phyloP scores from a whole-genome alignment of 1,140 invertebrate species.

The Euwallacea similis region DNA sequence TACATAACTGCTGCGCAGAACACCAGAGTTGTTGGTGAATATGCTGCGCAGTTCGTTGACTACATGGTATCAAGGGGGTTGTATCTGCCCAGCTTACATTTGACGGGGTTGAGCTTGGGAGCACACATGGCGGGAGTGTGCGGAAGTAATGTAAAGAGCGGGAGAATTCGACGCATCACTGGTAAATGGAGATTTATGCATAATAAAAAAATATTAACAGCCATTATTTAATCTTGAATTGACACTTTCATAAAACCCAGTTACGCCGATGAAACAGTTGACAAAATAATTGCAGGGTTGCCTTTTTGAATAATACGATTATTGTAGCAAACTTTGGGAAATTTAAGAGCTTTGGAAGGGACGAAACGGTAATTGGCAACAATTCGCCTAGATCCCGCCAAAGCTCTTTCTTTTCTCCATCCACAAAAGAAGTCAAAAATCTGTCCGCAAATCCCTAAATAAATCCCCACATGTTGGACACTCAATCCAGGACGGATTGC shows the following conservation, averaged over 20 bases:
- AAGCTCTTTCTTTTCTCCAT: no score
- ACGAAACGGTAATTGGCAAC: not conserved
- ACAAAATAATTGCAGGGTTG: no score
- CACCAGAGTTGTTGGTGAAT: constrained; percentile 58
- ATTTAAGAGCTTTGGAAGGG: no score
- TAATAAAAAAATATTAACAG: not conserved
- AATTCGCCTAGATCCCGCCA: no score
- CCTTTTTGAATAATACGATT: no score
- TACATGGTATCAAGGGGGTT: constrained; percentile 57
- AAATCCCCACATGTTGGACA: constrained; percentile 4
- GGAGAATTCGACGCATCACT: constrained; percentile 52
- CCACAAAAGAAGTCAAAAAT: constrained; percentile 1
- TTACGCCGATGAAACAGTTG: no score
- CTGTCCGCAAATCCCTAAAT: not conserved
- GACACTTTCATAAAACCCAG: no score
- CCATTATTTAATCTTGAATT: no score
- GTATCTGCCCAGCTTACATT: constrained; percentile 55
- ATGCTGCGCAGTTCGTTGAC: constrained; percentile 58
- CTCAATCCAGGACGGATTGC: constrained; percentile 11
- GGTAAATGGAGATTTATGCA: constrained; percentile 40
- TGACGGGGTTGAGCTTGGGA: constrained; percentile 62
- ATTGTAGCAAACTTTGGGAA: no score
- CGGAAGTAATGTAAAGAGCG: constrained; percentile 50
- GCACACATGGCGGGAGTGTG: constrained; percentile 65
- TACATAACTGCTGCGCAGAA: constrained; percentile 60